Base-by-base conservation (phyloP, 2,888 invertebrate species). In the Papilio elwesi region DNA sequence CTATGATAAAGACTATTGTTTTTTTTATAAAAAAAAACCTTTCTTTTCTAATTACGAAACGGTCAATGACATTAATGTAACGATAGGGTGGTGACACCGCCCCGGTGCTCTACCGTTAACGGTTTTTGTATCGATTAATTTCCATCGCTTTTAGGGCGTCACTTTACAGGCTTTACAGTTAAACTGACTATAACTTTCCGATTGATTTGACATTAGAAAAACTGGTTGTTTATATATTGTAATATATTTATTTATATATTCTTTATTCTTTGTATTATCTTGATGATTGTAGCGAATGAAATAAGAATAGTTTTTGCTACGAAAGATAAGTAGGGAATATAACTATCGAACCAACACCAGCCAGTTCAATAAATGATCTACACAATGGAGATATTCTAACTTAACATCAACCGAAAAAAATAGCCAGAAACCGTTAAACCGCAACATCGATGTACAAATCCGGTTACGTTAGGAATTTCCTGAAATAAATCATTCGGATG, bases 111-210 rank as follows among this genome's bases (percentile, higher is more conserved):
- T 69, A 74, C 71, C 74, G 66, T 66, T 74, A 77, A 77, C 77
- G 74, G 77, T 77, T 76, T 74, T 71, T 70, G 55, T 53, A 77
- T 77, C 74, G 75, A 77, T 75, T 71, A 65, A 15, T 71, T 75
- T 74, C 67, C 0, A 70, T 71, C 49, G 51, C 43, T 49, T 15
- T 68, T 16, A 66, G 72, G 63, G 43, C 13, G 47, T 65, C 48
- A 8, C 64, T 66, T 36, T 48, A 57, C n/a, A n/a, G n/a, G n/a
- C n/a, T n/a, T 49, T 16, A 57, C 59, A 36, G 16, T 57, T 12
- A 47, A 59, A 59, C 38, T 53, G 71, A 3, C 26, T 43, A n/a
- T 48, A 13, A 65, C 16, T 59, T 11, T 59, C 7, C 15, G 3
- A 15, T 53, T 53, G 16, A 53, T 53, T 2, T 47, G 15, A 63